Evolutionary conservation across 23 tunicate species (phyloP).

Genomic region (Ascidia mentula): DNA sequence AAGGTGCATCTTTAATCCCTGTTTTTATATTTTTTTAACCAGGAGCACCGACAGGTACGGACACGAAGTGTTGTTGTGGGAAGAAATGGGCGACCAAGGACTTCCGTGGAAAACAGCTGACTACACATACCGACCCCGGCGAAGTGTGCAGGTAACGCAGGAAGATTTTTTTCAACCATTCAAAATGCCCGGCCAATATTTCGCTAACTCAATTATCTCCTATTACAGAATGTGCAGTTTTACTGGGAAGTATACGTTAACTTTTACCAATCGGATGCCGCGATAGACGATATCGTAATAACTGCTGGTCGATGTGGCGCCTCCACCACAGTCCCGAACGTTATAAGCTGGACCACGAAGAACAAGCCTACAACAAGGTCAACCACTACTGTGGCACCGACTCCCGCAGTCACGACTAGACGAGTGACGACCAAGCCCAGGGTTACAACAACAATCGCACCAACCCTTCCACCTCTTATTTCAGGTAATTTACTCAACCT

Average conservation of each 20-base stretch:
- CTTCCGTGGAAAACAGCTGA: constrained; percentile 52
- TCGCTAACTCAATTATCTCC: background rate
- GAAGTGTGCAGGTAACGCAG: constrained; percentile 57
- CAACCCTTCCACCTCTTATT: constrained; percentile 24
- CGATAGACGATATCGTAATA: constrained; percentile 63
- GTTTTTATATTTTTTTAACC: background rate
- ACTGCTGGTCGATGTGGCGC: constrained; percentile 27
- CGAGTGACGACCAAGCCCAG: constrained; percentile 17
- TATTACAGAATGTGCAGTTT: constrained; percentile 71
- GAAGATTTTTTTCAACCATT: background rate
- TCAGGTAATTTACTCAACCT: background rate
- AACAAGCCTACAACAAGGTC: constrained; percentile 12
- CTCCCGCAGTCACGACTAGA: constrained; percentile 15
- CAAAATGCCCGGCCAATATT: background rate
- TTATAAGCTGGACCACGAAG: constrained; percentile 32
- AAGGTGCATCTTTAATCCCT: no score
- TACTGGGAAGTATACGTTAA: constrained; percentile 88
- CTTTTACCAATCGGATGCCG: constrained; percentile 93
- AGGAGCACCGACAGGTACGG: constrained; percentile 57
- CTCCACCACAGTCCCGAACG: constrained; percentile 20
- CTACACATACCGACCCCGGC: constrained; percentile 47
- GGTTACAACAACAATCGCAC: constrained; percentile 30
- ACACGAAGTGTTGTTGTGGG: constrained; percentile 82
- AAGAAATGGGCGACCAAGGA: constrained; percentile 79
- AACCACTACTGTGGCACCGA: constrained; percentile 17